A percentile compares a stretch with the other conserved stretches of the same genome.
Conservation (phyloP, 92 coral and sea anemone genomes). For the Pocillopora grandis region DNA sequence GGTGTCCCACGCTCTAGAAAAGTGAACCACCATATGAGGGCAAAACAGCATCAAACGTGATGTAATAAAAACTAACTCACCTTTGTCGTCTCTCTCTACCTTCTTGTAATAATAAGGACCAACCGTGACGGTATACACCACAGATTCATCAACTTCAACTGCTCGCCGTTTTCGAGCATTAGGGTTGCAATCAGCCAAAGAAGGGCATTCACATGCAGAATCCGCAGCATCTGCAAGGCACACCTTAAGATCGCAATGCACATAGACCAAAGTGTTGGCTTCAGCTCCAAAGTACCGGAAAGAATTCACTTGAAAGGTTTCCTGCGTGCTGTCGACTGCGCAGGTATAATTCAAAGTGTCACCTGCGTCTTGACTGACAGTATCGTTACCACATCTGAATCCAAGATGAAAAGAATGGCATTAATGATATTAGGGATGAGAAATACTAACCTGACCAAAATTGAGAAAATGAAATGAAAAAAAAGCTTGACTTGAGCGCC, state of each 20-base stretch:
- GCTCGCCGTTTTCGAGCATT: background rate
- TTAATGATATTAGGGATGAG: background rate
- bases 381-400: background rate
- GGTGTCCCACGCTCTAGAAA: too few relatives aligned
- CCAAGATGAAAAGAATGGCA: background rate
- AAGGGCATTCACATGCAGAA: background rate
- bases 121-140: background rate
- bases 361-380: background rate
- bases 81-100: background rate
- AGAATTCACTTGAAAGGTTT: background rate
- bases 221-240: background rate
- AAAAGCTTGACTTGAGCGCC: too few relatives aligned
- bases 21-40: too few relatives aligned
- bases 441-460: too few relatives aligned
- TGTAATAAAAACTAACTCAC: background rate
- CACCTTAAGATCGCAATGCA: slow-evolving; percentile 1
- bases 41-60: background rate
- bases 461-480: too few relatives aligned
- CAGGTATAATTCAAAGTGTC: background rate
- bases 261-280: background rate
- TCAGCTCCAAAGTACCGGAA: slow-evolving; percentile 3
- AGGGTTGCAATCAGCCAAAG: background rate
- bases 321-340: background rate
- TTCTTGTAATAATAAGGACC: slow-evolving; percentile 1
- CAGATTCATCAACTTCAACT: background rate